Base-by-base conservation (phyloP, 2,113 vertebrate genomes). In the Archilochus colubris region DNA sequence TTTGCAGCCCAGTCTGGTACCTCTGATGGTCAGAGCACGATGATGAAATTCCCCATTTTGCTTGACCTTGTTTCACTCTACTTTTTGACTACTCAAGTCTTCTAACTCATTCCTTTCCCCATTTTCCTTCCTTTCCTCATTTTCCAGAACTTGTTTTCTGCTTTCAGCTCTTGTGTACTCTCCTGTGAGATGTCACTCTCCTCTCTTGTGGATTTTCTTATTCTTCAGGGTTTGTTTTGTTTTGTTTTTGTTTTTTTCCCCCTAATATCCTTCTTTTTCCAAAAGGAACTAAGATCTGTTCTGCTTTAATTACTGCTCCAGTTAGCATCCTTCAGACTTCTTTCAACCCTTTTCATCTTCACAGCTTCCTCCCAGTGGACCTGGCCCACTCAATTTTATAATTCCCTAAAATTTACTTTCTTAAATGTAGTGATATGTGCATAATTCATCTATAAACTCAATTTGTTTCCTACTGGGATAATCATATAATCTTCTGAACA, bases 331-430 rank as follows among this genome's bases (percentile, higher is more conserved):
- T 90, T 83, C 31, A 89, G 76, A 50, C 51, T 95, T 85, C 62
- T 79, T 81, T 83, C 40, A 81, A 63, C 20, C 16, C 80, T 50
- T 96, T 94, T 96, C 55, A 96, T 94, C 95, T 94, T 74, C 70
- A 72, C 12, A 40, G 46, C 53, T 89, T 94, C 93, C 92, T 95
- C 85, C 77, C 95, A 82, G 15, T 84, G 58, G 91, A 93, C 50
- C 66, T 93, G 55, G 53, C 55, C 68, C 85, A 76, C 85, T 94
- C 89, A 64, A 44, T 94, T 91, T 84, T 50, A 30, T 78, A 84
- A 93, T 88, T 95, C 82, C 77, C 83, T 54, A 79, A 68, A 95
- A 94, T 95, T 95, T 96, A 72, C 80, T 93, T 91, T 89, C 73
- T 88, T 93, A 94, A 93, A 89, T 83, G 30, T 57, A 83, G 30